Percentiles rank a stretch among this genome's conserved stretches.
These are phyloP conservation scores for Semnornis frantzii DNA, from an alignment of 2,113 vertebrate genomes.

Conservation along the genomic window DNA sequence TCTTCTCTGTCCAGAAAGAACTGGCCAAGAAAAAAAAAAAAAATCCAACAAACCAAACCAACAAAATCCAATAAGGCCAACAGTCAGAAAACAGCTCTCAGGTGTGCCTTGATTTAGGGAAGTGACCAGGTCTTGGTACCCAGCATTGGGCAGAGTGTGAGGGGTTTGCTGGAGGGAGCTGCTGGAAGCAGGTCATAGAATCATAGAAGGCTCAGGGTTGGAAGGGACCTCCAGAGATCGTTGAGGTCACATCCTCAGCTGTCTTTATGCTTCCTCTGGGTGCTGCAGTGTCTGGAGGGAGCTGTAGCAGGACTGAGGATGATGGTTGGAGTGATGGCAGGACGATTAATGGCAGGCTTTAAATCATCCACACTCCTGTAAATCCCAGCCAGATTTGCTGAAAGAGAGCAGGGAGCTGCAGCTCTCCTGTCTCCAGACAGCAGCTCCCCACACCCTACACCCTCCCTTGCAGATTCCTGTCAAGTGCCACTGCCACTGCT, in stretches of 20 bases:
- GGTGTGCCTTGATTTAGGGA: not conserved
- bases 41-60: too few species aligned
- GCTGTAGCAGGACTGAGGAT: not conserved
- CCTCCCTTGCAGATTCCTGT: not conserved
- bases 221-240: too few species aligned
- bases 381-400: not conserved
- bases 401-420: not conserved
- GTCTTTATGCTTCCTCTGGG: not conserved
- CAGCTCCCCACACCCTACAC: accelerated
- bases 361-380: not conserved
- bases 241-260: accelerated
- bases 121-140: too few species aligned
- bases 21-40: not conserved
- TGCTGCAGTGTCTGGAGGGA: accelerated
- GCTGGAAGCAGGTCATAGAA: not conserved
- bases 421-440: not conserved
- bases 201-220: too few species aligned
- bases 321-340: accelerated
- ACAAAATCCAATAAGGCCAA: accelerated
- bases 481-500: not conserved
- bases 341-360: not conserved
- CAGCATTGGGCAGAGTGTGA: accelerated
- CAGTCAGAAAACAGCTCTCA: not conserved
- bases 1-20: not conserved
- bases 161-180: not conserved